Evolutionary conservation across 2,113 vertebrate species (phyloP), one percentile per base, ranked within the genome.

Genomic region (Steatornis caripensis): DNA sequence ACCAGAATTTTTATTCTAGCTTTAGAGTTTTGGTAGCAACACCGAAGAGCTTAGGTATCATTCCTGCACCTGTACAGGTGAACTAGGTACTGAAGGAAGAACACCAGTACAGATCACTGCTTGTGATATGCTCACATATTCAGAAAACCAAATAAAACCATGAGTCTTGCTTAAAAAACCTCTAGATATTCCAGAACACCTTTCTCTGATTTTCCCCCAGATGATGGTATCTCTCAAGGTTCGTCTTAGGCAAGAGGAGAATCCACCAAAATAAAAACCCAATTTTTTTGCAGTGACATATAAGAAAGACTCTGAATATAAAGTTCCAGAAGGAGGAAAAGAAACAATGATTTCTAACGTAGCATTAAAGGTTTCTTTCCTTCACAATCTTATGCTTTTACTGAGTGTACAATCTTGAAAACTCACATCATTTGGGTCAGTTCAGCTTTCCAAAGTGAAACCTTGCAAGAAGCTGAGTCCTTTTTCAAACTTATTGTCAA

Each of bases 71-170:
- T 12, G 8, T 27, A 75, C 12, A 78, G 16, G 75, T 29, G 12
- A 85, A 69, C 34, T 10, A 51, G 10, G 60, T 8, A 43, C 4
- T 36, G 22, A 20, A 2, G 8, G 9, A 57, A 65, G 24, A 89
- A 0, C 0, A 61, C 5, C 19, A n/a, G 34, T 34, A 84, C 16
- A 41, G 15, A 54, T 3, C 15, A 15, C 11, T 34, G 12, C 7
- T 29, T 21, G 14, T 3, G 8, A n/a, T n/a, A 53, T 0, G 0
- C 20, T 76, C 17, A 41, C 4, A 18, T 55, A 78, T 12, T 54
- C 22, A 80, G 18, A 85, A 76, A 53, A 69, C 6, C 5, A 58
- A 77, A 66, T 8, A 62, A 93, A 78, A 80, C 3, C 15, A 46
- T 1, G 7, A 77, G 22, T 22, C 23, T 48, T 11, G 1, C 12